Percentiles rank a stretch among this genome's conserved stretches.
phyloP scores from a whole-genome alignment of 1,140 invertebrate genomes.

The Drosophila kohkoa region DNA sequence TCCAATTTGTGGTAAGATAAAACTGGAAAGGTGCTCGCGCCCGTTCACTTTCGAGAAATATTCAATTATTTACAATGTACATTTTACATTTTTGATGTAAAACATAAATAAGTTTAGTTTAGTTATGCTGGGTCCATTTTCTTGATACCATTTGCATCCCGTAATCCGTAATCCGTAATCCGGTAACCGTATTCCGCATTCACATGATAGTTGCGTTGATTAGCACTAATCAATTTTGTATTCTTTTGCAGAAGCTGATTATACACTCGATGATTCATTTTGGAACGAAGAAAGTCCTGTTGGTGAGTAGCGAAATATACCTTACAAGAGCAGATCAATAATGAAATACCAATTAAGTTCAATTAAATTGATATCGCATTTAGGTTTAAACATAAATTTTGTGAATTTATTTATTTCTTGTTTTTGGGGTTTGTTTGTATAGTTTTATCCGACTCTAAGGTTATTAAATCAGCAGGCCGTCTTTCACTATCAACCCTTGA shows the following conservation, averaged over 20 bases:
- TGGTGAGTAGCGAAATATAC: constrained; percentile 87
- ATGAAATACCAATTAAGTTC: no score
- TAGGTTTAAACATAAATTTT: no score
- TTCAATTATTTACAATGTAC: background rate
- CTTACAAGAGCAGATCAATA: background rate
- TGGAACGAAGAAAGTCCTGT: constrained; percentile 95
- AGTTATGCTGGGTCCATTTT: background rate
- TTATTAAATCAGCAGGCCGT: no score
- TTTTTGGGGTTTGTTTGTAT: no score
- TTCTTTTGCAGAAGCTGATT: constrained; percentile 92
- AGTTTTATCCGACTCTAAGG: no score
- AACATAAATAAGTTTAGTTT: background rate
- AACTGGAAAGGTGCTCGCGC: background rate
- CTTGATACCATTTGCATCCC: background rate
- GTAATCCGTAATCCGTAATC: background rate
- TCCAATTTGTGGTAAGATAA: constrained; percentile 13
- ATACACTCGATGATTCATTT: constrained; percentile 95
- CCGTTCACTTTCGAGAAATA: background rate
- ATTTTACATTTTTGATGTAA: background rate
- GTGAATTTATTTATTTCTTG: no score
- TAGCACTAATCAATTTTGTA: background rate
- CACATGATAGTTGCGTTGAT: no score
- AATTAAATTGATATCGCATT: no score
- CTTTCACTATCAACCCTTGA: no score
- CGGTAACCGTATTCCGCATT: background rate